Conservation (phyloP, 2,797 vertebrate species). For the Heliangelus exortis region DNA sequence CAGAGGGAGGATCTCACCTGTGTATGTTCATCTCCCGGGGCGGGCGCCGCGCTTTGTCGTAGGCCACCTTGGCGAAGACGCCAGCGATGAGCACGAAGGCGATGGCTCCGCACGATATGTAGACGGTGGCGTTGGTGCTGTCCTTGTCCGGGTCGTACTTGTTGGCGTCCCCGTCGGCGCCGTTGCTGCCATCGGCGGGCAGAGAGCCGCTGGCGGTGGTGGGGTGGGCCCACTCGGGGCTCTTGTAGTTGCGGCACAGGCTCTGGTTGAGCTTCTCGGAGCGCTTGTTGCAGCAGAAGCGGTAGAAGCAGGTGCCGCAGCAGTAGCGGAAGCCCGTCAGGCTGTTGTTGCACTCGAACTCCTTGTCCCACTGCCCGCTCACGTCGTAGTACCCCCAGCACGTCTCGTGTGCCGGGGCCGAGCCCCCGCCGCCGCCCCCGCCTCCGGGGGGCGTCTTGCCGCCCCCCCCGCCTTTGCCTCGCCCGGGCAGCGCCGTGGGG, state of each 20-base stretch:
- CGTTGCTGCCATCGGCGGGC: slow-evolving; percentile 80
- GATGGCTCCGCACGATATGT: slow-evolving; percentile 95
- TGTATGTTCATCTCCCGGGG: slow-evolving; percentile 99
- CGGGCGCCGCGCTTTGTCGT: slow-evolving; percentile 93
- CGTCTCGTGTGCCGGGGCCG: slow-evolving; percentile 84
- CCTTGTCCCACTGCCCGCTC: slow-evolving; percentile 95
- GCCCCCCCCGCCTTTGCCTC: slow-evolving; percentile 54
- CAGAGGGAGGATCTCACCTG: slow-evolving; percentile 82
- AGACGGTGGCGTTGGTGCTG: slow-evolving; percentile 96
- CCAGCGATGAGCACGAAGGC: slow-evolving; percentile 92
- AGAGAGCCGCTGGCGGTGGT: slow-evolving; percentile 77
- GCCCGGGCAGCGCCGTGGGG: slow-evolving; percentile 57
- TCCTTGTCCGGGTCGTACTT: slow-evolving; percentile 94
- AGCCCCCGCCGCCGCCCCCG: slow-evolving; percentile 40
- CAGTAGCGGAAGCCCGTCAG: slow-evolving; percentile 92
- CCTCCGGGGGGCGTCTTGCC: slow-evolving; percentile 52
- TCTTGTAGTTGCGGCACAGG: slow-evolving; percentile 94
- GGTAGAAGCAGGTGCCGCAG: slow-evolving; percentile 96
- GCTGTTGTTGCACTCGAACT: slow-evolving; percentile 97
- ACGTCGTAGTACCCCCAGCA: slow-evolving; percentile 97
- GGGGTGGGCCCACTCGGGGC: slow-evolving; percentile 92
- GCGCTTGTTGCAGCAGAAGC: slow-evolving; percentile 96
- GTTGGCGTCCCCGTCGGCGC: slow-evolving; percentile 76
- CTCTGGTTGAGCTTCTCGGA: slow-evolving; percentile 93
- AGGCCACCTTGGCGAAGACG: slow-evolving; percentile 94